phyloP scores from a whole-genome alignment of 1,140 invertebrate species.

The Drosophila sproati region DNA sequence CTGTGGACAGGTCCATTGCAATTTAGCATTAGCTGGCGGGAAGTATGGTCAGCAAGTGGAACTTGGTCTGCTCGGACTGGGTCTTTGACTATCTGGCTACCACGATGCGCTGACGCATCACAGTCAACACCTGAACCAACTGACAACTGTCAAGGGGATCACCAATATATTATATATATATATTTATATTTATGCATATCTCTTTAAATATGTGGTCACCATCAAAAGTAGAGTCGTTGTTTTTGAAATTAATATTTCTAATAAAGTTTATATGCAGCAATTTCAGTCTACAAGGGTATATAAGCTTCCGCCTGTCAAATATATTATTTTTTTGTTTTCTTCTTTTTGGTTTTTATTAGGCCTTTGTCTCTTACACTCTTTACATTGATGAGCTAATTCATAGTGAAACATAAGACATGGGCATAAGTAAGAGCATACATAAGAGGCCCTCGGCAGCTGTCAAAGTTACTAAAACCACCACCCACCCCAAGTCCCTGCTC shows the following conservation, averaged over 20 bases:
- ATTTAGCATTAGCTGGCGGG: conserved; percentile 9
- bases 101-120: conserved; percentile 57
- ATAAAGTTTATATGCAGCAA: not conserved
- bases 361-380: conserved; percentile 57
- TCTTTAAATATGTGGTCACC: too few species aligned
- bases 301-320: not conserved
- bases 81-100: conserved; percentile 49
- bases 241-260: too few species aligned
- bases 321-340: too few species aligned
- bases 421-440: conserved; percentile 25
- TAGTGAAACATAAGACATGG: conserved; percentile 41
- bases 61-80: not conserved
- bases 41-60: not conserved
- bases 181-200: too few species aligned
- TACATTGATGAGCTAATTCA: conserved; percentile 77
- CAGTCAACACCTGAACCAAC: conserved; percentile 57
- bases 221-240: not conserved
- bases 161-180: too few species aligned
- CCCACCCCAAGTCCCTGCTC: too few species aligned
- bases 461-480: not conserved
- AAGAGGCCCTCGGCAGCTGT: not conserved
- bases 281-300: not conserved
- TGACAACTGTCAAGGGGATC: conserved; percentile 48
- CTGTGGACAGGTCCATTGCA: conserved; percentile 18
- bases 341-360: conserved; percentile 42